Base-by-base conservation (phyloP, 2,888 invertebrate species). In the Chloromyia formosa region DNA sequence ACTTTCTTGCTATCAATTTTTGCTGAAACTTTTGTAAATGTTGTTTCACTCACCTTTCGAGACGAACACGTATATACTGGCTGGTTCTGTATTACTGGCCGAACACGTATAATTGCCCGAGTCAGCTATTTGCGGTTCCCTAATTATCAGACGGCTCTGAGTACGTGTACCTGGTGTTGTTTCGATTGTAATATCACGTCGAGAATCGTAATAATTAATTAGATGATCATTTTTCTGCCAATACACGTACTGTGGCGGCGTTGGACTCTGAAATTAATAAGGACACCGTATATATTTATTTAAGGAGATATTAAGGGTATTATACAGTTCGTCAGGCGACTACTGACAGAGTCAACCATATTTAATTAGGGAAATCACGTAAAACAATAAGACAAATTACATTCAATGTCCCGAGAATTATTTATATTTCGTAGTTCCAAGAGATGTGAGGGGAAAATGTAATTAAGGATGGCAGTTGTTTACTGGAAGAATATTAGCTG, bases 191-290 rank as follows among this genome's bases (percentile, higher is more conserved):
- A 94, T 94, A 79, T 91, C 92, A 79, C 94, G 92, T 82, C 94
- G 90, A 80, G 92, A 88, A 81, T 90, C 92, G 87, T 95, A 95
- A 87, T 95, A 95, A 89, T 95, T 96, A 87, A 96, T 94, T 92
- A 96, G 94, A 83, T 93, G 92, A 86, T 93, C 93, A 88, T 96
- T 95, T 88, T 95, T 95, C 87, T 94, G 95, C 96, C 96, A 96
- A 88, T 95, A 95, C 83, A 96, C 95, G 88, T 95, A 96, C 87
- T 95, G 95, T 79, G 95, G 95, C 80, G 95, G 95, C 83, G 92
- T 93, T 74, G 95, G 95, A 84, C 95, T 95, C 94, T 95, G 89
- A 2, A 90, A 74, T 40, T 64, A 56, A 58, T 71, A 71, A 69
- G 20, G 27, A 69, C 16, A 20, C 40, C 40, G 12, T n/a, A 56